Conservation (phyloP, 2,113 vertebrate species). For the Isichthys henryi region DNA sequence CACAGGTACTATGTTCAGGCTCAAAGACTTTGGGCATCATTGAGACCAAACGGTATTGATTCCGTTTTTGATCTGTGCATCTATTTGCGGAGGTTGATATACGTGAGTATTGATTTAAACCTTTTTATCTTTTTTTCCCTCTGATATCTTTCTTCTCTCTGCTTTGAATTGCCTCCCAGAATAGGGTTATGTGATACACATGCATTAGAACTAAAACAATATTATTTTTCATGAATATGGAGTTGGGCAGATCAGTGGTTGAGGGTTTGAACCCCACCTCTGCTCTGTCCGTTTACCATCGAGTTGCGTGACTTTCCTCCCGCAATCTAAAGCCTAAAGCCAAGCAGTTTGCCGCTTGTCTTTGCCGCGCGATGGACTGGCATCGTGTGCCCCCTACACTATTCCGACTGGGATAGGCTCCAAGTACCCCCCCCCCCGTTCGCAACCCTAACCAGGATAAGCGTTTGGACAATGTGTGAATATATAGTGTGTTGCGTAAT, state of each 20-base stretch:
- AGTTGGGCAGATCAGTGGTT: neutral
- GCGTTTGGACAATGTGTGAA: neutral
- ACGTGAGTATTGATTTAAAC: conserved; percentile 10
- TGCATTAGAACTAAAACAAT: neutral
- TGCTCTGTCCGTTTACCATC: neutral
- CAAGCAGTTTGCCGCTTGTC: neutral
- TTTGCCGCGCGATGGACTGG: neutral
- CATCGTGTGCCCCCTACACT: neutral
- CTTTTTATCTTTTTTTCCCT: neutral
- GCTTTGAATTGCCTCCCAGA: neutral
- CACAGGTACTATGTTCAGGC: neutral
- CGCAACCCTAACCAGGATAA: neutral
- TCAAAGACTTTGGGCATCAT: neutral
- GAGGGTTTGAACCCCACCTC: neutral
- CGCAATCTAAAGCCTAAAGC: neutral
- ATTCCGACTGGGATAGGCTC: neutral
- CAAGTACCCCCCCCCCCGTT: neutral
- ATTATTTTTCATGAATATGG: neutral
- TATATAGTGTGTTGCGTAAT: neutral
- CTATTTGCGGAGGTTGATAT: neutral
- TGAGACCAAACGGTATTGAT: conserved; percentile 8
- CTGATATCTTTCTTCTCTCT: neutral
- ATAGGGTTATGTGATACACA: neutral
- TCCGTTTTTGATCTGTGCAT: conserved; percentile 9
- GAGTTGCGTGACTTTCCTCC: neutral